These are phyloP conservation scores for Phymastichus coffea DNA, from an alignment of 1,140 invertebrate species.

Conservation along the genomic window DNA sequence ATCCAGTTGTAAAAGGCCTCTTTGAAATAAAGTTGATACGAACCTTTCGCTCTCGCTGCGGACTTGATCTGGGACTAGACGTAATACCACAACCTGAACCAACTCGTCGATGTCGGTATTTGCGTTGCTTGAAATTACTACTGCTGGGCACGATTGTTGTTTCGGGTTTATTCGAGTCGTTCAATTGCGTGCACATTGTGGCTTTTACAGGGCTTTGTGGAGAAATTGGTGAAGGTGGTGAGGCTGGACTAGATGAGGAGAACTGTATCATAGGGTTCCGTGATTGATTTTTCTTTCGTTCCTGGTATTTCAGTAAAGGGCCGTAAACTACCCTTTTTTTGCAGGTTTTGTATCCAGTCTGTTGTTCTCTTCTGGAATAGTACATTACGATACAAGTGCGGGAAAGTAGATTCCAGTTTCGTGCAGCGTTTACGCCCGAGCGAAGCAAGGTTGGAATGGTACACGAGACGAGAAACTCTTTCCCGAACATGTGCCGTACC, in stretches of 20 bases:
- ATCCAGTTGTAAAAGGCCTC: no score
- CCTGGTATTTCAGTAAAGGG: slow-evolving; percentile 64
- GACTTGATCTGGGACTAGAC: slow-evolving; percentile 58
- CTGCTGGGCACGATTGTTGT: slow-evolving; percentile 54
- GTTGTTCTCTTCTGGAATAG: slow-evolving; percentile 62
- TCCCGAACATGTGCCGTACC: no score
- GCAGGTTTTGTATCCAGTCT: slow-evolving; percentile 56
- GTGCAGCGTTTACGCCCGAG: no score
- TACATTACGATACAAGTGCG: no score
- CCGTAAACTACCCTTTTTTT: slow-evolving; percentile 64
- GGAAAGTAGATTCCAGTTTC: no score
- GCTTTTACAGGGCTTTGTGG: slow-evolving; percentile 60
- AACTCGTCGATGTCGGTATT: slow-evolving; percentile 59
- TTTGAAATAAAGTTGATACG: background rate
- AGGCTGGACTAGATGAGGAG: slow-evolving; percentile 54
- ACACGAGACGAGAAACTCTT: no score
- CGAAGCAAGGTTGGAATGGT: no score
- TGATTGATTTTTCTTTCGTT: slow-evolving; percentile 58
- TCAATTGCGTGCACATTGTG: slow-evolving; percentile 63
- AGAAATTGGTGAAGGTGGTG: slow-evolving; percentile 51
- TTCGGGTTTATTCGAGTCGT: slow-evolving; percentile 61
- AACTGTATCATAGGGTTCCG: slow-evolving; percentile 43
- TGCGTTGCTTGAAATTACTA: slow-evolving; percentile 54
- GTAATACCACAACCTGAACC: slow-evolving; percentile 59
- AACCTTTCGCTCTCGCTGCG: slow-evolving; percentile 58